Conservation (phyloP, 2,797 vertebrate species). For the Cercopithecus diana region DNA sequence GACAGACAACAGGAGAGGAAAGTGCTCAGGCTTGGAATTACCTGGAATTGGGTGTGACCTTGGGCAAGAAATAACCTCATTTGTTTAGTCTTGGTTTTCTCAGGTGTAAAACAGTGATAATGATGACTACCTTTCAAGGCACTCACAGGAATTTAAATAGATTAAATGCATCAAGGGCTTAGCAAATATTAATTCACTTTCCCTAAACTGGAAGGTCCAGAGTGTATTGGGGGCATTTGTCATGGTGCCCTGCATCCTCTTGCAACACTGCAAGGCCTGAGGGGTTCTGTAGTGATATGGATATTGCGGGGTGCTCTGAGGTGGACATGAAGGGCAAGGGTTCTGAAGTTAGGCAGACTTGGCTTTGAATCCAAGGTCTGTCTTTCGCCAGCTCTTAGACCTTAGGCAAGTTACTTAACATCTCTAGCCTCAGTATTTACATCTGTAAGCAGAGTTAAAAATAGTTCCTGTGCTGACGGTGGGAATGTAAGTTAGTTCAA, state of each 20-base stretch:
- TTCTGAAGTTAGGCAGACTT: background rate
- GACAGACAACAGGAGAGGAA: background rate
- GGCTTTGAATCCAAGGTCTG: background rate
- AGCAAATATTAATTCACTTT: background rate
- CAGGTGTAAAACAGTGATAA: background rate
- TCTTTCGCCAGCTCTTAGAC: background rate
- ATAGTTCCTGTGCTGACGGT: background rate
- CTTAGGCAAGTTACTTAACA: background rate
- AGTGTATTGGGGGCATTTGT: too few relatives aligned
- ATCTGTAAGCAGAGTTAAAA: background rate
- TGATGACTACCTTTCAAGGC: background rate
- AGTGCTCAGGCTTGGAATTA: background rate
- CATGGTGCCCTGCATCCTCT: background rate
- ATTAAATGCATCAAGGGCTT: background rate
- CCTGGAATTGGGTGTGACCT: background rate
- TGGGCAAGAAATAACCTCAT: background rate
- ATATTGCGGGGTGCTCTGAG: background rate
- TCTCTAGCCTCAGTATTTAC: background rate
- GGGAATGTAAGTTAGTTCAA: background rate
- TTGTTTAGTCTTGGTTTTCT: background rate
- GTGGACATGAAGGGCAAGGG: background rate
- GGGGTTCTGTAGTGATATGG: background rate
- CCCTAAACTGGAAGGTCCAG: background rate
- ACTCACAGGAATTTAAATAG: background rate
- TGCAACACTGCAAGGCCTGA: background rate